These are phyloP conservation scores for Herpetotheres cachinnans DNA, from an alignment of 2,113 vertebrate genomes.

Conservation along the genomic window DNA sequence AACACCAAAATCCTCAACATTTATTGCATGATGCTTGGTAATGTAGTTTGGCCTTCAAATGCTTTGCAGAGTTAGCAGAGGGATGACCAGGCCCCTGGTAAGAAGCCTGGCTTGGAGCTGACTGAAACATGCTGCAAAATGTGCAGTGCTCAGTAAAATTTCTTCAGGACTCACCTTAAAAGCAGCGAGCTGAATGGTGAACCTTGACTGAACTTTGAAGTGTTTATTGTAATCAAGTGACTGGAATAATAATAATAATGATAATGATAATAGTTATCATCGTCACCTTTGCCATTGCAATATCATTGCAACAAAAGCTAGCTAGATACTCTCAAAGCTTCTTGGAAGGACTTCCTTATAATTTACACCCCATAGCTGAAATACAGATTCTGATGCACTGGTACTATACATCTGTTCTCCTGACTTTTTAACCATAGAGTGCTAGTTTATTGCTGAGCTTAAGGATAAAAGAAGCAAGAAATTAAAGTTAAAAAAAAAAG, in stretches of 20 bases:
- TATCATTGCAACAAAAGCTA: neutral
- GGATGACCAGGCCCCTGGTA: neutral
- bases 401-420: conserved; percentile 74
- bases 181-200: neutral
- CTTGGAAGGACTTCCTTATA: neutral
- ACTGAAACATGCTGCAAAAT: neutral
- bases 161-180: neutral
- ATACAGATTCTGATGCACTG: conserved; percentile 55
- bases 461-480: conserved; percentile 83
- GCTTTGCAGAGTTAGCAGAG: neutral
- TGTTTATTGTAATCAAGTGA: neutral
- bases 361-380: conserved; percentile 57
- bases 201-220: neutral
- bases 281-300: neutral
- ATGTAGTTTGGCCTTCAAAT: neutral
- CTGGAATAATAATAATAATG: neutral
- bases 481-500: conserved; percentile 71
- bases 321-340: neutral
- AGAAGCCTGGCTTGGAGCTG: neutral
- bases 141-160: neutral
- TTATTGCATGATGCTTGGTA: neutral
- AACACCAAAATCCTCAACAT: neutral
- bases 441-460: conserved; percentile 86
- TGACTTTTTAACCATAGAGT: conserved; percentile 85
- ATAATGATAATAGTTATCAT: neutral